Evolutionary conservation across 2,888 invertebrate genomes (phyloP), one percentile per base, ranked within the genome.

Genomic region (Oxyscelio sp.): DNA sequence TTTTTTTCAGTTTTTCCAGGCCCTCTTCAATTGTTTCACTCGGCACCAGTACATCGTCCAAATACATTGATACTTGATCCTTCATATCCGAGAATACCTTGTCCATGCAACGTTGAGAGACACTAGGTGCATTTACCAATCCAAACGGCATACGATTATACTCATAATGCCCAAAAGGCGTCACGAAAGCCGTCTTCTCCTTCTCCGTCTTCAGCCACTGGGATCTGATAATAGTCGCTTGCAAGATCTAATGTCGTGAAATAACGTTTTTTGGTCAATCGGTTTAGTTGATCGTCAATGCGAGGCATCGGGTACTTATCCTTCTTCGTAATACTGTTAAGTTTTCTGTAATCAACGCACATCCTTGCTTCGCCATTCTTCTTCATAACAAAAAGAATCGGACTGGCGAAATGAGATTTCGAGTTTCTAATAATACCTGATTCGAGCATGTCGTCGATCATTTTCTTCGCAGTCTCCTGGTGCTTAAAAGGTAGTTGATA

Each of bases 181-280:
- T 19, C 1, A 70, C 45, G 15, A 70, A 70, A n/a, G 4, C 54
- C 85, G 68, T 91, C 19, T 90, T 89, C 1, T 66, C 79, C 5
- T 86, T 81, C 22, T 88, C 87, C 0, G n/a, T 85, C 77, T 43
- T 80, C 66, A 0, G 50, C 59, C 31, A 92, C 79, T 0, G 90
- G 90, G 15, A 93, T 92, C 66, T 93, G 93, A 56, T 89, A 86
- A 77, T 89, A 90, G 0, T 91, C 93, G 6, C 82, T 86, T 45
- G 85, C 88, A 4, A 92, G 22, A 58, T 93, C 92, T 1, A 94
- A 70, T 11, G 87, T 86, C 0, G 90, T 90, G 50, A 89, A 93
- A 66, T 78, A 89, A 15, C 74, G 78, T 21, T 87, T 80, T 0
- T 91, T 91, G 4, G 85, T 75, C n/a, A 93, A 58, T 92, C 90